Evolutionary conservation across 2,797 vertebrate genomes (phyloP), one percentile per base, ranked within the genome.

Genomic region (Phataginus tetradactyla): DNA sequence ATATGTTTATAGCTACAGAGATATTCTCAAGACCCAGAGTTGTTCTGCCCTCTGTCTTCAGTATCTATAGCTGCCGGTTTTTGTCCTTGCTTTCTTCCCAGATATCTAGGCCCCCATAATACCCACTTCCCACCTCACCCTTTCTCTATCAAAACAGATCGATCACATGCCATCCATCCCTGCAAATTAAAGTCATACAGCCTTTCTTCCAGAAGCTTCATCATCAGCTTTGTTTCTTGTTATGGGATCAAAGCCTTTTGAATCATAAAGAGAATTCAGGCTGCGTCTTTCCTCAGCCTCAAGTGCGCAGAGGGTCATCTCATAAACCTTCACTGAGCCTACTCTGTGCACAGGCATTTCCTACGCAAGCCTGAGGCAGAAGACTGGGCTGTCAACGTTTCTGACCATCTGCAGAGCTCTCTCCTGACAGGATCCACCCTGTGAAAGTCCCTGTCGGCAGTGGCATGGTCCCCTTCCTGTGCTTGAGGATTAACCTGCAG

Each of bases 231-330:
- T 55, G 59, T 80, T 72, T 66, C 85, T 49, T 8, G 4, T 27
- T 23, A n/a, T 27, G 55, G 63, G 71, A 85, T 49, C 63, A 79
- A 51, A 69, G 4, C 1, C 20, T 39, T 63, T 21, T 17, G 25
- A 10, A 45, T 15, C 27, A 45, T 27, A 59, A 69, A 90, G 75
- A 11, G 7, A 57, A 55, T 37, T 80, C 77, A 69, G 10, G 9
- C 14, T 37, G 45, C 29, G 49, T 84, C 69, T 57, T 57, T 49
- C 37, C 21, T 37, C 42, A 63, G 29, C 21, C 37, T 83, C n/a
- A 4, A n/a, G 9, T 68, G 21, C 21, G 0, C 3, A 8, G 0
- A 0, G 5, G 9, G 4, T 63, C 66, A 59, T n/a, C 13, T 37
- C 34, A 1, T 0, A 6, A 42, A 0, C 6, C 34, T 34, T 32